A percentile compares a stretch with the other conserved stretches of the same genome.
These are phyloP conservation scores for Ornithorhynchus anatinus DNA, from an alignment of 2,113 vertebrate genomes.

Conservation along the genomic window DNA sequence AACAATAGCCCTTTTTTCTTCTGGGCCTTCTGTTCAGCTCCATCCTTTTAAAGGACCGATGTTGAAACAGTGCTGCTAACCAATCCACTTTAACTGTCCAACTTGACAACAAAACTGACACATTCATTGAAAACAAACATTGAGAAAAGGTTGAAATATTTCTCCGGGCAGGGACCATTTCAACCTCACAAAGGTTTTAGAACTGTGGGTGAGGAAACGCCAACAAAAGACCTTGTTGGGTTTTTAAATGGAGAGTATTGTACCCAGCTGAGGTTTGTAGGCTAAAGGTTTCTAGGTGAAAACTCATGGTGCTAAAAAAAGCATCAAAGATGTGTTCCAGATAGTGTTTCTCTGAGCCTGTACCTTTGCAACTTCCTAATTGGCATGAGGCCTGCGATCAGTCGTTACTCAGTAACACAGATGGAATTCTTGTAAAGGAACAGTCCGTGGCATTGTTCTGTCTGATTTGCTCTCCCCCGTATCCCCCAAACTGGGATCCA, in stretches of 20 bases:
- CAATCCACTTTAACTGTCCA: background rate
- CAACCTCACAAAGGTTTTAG: accelerated
- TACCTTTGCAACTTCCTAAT: too few species aligned
- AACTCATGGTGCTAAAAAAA: background rate
- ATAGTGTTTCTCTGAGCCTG: slow-evolving; percentile 44
- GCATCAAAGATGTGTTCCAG: background rate
- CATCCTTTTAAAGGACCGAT: background rate
- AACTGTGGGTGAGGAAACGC: background rate
- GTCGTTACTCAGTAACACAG: background rate
- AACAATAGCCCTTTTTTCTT: slow-evolving; percentile 1
- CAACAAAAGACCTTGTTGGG: background rate
- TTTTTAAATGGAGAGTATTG: background rate
- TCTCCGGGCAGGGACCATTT: background rate
- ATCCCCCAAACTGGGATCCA: too few species aligned
- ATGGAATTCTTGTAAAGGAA: background rate
- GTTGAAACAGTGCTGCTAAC: background rate
- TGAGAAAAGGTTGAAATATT: background rate
- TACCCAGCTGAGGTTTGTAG: background rate
- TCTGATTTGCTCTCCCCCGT: background rate
- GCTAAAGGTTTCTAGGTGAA: background rate
- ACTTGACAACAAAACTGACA: background rate
- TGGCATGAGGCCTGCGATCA: background rate
- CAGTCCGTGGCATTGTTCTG: slow-evolving; percentile 7
- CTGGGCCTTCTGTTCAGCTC: background rate
- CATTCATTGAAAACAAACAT: background rate